A percentile compares a stretch with the other conserved stretches of the same genome.
These are phyloP conservation scores for Colistium nudipinnis DNA, from an alignment of 2,113 vertebrate genomes.

Conservation along the genomic window DNA sequence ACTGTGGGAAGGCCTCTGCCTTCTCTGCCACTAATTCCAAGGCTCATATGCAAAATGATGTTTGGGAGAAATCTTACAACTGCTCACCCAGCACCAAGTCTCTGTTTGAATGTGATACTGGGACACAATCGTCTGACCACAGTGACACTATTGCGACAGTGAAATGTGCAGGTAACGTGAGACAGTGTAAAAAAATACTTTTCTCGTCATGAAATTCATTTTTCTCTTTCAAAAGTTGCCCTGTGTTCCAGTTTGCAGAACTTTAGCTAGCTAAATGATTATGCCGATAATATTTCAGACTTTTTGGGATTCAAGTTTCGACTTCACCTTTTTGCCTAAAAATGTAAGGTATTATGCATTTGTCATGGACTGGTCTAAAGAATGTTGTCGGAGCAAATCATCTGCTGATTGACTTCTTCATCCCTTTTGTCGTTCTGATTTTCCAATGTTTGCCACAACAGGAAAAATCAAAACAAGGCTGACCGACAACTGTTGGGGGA, in stretches of 20 bases:
- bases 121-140: rapidly evolving
- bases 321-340: not conserved
- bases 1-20: not conserved
- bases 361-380: not conserved
- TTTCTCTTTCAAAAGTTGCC: not conserved
- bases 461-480: not conserved
- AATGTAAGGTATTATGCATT: not conserved
- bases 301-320: not conserved
- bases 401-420: not conserved
- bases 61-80: not conserved
- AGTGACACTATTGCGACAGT: slow-evolving; percentile 28
- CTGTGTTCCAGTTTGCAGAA: not conserved
- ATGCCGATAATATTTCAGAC: not conserved
- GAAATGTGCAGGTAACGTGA: slow-evolving; percentile 61
- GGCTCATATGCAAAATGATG: rapidly evolving
- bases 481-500: slow-evolving; percentile 49
- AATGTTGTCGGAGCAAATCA: not conserved
- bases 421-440: not conserved
- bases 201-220: not conserved
- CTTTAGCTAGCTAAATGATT: not conserved
- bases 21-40: rapidly evolving
- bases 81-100: slow-evolving; percentile 13
- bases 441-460: slow-evolving; percentile 21
- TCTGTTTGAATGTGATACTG: slow-evolving; percentile 32
- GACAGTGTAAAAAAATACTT: not conserved